Evolutionary conservation across 1,140 invertebrate genomes (phyloP), one percentile per base, ranked within the genome.

Genomic region (Cyclargus thomasi): DNA sequence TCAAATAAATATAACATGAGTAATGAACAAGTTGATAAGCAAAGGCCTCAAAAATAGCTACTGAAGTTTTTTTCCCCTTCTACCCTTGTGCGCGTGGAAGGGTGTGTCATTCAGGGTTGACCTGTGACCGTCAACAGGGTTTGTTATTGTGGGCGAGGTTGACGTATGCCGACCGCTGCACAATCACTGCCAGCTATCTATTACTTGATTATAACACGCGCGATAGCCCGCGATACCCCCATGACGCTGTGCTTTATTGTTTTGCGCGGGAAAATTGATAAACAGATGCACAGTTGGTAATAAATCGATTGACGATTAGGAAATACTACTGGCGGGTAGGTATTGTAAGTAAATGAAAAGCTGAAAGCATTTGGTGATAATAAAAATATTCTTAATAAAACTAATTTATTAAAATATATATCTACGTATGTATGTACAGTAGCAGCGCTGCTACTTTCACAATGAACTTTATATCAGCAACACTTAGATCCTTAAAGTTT

Each of bases 181-280:
- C 62, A 47, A 71, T 67, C 71, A 65, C 20, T 72, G 64, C 62
- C 66, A 69, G 64, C 55, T 64, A 70, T 65, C n/a, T 63, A 64
- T 69, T 69, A 47, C 57, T 47, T 66, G 29, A 59, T 59, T 59
- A 59, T 21, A 10, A 59, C 55, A 21, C n/a, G 16, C 17, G 65
- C 70, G 70, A 74, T 71, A 63, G 36, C 67, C 66, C 66, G 66
- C 57, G 73, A 69, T 67, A 71, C 62, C 67, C 67, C 59, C 70
- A 67, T 72, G 73, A 74, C 66, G 73, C 63, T 70, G 53, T 36
- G 47, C 47, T 68, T 68, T 71, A 74, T 72, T 74, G 73, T 74
- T 74, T 64, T 74, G 68, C 70, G 70, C 73, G 70, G 64, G 66
- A 72, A 21, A 63, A 16, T 39, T 39, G 64, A 71, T 65, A 70